These are phyloP conservation scores for Drosophila varians DNA, from an alignment of 1,140 invertebrate genomes.

Conservation along the genomic window DNA sequence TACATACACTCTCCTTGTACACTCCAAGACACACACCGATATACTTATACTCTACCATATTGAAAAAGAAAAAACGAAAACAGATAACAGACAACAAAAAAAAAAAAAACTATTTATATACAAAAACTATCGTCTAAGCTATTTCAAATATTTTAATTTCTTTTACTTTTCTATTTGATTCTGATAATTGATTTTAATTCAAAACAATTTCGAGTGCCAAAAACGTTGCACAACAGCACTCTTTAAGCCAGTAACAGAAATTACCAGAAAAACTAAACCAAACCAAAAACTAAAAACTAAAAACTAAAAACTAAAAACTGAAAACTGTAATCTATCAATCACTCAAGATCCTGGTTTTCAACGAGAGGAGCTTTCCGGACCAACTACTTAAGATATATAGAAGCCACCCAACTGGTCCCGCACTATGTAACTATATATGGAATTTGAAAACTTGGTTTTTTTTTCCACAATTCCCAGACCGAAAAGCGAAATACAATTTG, in stretches of 20 bases:
- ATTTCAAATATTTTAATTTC: not conserved
- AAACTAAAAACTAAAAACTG: not conserved
- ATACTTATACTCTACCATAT: not conserved
- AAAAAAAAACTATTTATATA: conserved; percentile 29
- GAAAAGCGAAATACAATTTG: conserved; percentile 22
- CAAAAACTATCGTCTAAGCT: conserved; percentile 31
- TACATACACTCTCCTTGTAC: conserved; percentile 27
- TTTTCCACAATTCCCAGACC: not conserved
- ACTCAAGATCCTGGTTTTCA: conserved; percentile 31
- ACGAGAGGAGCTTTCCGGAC: conserved; percentile 37
- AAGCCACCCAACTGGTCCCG: conserved; percentile 30
- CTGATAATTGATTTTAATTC: not conserved
- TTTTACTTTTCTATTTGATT: conserved; percentile 4
- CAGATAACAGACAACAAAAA: not conserved
- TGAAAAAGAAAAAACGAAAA: not conserved
- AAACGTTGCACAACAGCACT: conserved; percentile 27
- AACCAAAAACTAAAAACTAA: not conserved
- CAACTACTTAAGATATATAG: conserved; percentile 48
- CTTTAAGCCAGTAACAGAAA: conserved; percentile 16
- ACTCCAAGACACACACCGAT: conserved; percentile 10
- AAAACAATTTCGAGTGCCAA: conserved; percentile 44
- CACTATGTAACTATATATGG: conserved; percentile 5
- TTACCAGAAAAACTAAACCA: not conserved
- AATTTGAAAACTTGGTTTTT: not conserved
- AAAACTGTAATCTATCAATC: not conserved